Conservation (phyloP, 2,113 vertebrate genomes). For the Talpa occidentalis region DNA sequence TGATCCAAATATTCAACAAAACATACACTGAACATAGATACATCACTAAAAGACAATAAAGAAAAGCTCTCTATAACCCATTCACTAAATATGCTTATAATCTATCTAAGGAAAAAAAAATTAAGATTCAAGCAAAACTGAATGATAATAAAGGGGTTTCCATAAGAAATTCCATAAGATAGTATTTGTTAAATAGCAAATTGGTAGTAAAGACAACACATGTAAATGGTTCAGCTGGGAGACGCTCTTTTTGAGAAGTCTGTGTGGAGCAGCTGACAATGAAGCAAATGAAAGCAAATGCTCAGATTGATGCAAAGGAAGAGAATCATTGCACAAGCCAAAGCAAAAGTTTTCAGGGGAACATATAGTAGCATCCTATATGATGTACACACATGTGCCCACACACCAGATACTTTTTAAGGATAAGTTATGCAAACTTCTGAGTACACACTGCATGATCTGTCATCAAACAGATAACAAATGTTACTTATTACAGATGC, state of each 20-base stretch:
- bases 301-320: background rate
- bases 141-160: background rate
- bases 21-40: background rate
- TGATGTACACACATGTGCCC: background rate
- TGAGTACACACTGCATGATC: background rate
- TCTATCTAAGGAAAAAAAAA: background rate
- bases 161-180: background rate
- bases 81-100: background rate
- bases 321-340: background rate
- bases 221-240: background rate
- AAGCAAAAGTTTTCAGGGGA: constrained; percentile 1
- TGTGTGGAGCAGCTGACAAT: background rate
- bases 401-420: background rate
- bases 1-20: constrained; percentile 7
- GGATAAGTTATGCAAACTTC: background rate
- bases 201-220: background rate
- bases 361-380: background rate
- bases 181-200: background rate
- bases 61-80: background rate
- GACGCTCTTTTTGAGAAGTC: background rate
- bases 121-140: constrained; percentile 8
- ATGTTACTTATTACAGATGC: background rate
- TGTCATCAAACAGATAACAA: constrained; percentile 25
- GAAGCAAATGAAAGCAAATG: background rate
- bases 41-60: background rate